Conservation (phyloP, 2,113 vertebrate genomes). For the Gymnogyps californianus region DNA sequence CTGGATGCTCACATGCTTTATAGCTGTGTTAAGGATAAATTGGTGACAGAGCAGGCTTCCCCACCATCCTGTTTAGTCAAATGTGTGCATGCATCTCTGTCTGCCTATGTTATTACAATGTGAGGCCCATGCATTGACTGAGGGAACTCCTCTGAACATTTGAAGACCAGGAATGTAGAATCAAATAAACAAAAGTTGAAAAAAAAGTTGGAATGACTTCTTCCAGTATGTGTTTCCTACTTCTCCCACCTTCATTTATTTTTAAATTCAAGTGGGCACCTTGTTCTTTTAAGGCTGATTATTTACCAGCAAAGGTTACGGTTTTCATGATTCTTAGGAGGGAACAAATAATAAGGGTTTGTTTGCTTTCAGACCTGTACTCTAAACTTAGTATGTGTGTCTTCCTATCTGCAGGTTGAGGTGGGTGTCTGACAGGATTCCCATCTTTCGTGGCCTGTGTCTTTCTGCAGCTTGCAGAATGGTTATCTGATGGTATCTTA, state of each 20-base stretch:
- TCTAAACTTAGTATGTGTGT: background rate
- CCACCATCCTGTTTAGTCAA: background rate
- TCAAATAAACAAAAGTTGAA: background rate
- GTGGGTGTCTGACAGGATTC: background rate
- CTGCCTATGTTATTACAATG: accelerated
- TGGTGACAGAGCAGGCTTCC: background rate
- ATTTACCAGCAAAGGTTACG: background rate
- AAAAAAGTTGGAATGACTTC: background rate
- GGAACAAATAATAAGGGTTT: background rate
- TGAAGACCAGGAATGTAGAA: background rate
- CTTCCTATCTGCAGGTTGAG: background rate
- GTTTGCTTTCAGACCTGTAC: background rate
- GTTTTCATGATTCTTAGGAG: background rate
- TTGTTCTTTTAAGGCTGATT: background rate
- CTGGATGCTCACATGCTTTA: background rate
- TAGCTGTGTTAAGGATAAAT: background rate
- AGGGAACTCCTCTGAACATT: background rate
- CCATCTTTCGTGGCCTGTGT: background rate
- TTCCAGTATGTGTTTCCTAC: background rate
- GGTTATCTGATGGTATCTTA: background rate
- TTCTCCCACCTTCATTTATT: background rate
- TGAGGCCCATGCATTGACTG: background rate
- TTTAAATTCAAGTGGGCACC: background rate
- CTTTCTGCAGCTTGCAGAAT: background rate
- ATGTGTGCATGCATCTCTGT: background rate